Evolutionary conservation across 2,797 vertebrate genomes (phyloP), one percentile per base, ranked within the genome.

Genomic region (Chromis chromis): DNA sequence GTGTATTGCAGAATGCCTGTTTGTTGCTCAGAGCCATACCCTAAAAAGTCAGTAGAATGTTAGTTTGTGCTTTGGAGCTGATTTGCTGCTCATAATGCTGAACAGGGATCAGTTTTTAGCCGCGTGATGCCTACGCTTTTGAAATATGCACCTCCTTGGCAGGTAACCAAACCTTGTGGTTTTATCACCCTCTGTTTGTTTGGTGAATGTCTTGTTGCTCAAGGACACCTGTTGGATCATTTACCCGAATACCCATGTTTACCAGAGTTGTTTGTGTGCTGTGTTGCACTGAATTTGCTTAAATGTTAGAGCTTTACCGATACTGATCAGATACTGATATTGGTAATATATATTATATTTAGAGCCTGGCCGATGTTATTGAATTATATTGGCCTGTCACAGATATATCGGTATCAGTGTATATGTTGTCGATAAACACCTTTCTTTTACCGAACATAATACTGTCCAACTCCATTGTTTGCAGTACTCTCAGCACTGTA

Each of bases 71-170:
- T 76, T 49, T n/a, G 49, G 17, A 70, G 68, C 56, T 39, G 56
- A 56, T 33, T 19, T 46, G 55, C 56, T 74, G 61, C 71, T 77
- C n/a, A 7, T 22, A 6, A 64, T 24, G 50, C 79, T 28, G 55
- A 69, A 24, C 75, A 50, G 46, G 81, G 76, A 58, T 85, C 65
- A 8, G 61, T 61, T 48, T 49, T 44, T 63, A 73, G 75, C 76
- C 44, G 6, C 2, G 46, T 44, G 68, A 84, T 81, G 80, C 83
- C 79, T 82, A 50, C 58, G 73, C 64, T 76, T 87, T 67, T 78
- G 52, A 63, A 75, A 78, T 80, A 70, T 73, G 68, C 64, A 53
- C 70, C 70, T 74, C 55, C 48, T 69, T 61, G 57, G 53, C 70
- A 63, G 33, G 49, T 63, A 40, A 59, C 44, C 66, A 60, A 61